Base-by-base conservation (phyloP, 2,113 vertebrate species). In the Anhinga rufa region DNA sequence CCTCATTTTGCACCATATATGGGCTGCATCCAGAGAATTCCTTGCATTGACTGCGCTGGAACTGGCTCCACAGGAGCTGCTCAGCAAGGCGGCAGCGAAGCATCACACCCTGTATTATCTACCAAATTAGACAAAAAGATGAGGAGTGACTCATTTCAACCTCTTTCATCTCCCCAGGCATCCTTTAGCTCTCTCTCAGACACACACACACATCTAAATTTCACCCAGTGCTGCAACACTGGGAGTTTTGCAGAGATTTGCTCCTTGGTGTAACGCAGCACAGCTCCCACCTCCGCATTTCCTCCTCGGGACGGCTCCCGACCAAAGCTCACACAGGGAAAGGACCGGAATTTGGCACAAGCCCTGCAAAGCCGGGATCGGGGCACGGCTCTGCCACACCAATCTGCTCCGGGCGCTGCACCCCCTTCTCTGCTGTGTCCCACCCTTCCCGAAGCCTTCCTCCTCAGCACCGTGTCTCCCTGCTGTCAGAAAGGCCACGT, bases 121-220 rank as follows among this genome's bases (percentile, higher is more conserved):
- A 88, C 80, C 65, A 78, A 94, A 94, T 91, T 88, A 95, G 93
- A 95, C 72, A 78, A 93, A 94, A 94, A 92, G 68, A 70, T 0
- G 3, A 69, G 31, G 78, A 84, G 72, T 95, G 92, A 94, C 77
- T 96, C 74, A 86, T 76, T 90, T 82, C 76, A 92, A 64, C 60
- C 77, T 60, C 92, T 88, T 80, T 55, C 68, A 54, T 78, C 92
- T 96, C 90, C 69, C 58, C 76, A 75, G 55, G 92, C 78, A 19
- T 79, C 62, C 69, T 82, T 36, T 57, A 51, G 76, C 51, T 78
- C 34, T 46, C 71, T 34, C 54, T 36, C 31, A 38, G 32, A 38
- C 36, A 70, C 29, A 61, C 54, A 52, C 11, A 21, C 40, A 48
- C 49, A 7, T 48, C 76, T 78, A 32, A 64, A 44, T 87, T 82